Conservation (phyloP, 2,888 invertebrate species). For the Nomada fabriciana region DNA sequence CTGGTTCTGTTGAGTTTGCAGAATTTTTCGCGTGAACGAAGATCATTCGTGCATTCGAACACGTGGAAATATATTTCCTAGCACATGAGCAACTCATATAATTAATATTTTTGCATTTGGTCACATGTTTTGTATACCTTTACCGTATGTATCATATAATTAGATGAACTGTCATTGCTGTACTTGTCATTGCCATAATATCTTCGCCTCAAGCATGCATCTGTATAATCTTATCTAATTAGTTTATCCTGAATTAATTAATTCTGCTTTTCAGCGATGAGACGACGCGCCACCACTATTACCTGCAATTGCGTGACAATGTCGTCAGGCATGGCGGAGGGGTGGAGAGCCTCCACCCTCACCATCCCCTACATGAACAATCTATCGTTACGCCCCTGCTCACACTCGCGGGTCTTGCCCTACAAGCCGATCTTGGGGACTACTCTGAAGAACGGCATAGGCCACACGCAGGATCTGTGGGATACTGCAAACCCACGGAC, state of each 20-base stretch:
- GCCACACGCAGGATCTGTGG: conserved; percentile 80
- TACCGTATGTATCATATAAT: too few species aligned
- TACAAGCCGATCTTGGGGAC: conserved; percentile 97
- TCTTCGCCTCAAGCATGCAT: background rate
- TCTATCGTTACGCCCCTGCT: conserved; percentile 90
- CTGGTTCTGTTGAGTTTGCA: too few species aligned
- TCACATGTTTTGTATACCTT: too few species aligned
- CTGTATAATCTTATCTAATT: background rate
- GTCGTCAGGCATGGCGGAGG: conserved; percentile 86
- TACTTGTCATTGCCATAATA: background rate
- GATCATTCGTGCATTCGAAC: too few species aligned
- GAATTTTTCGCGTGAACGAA: too few species aligned
- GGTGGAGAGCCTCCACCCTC: conserved; percentile 82
- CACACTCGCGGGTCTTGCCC: conserved; percentile 93
- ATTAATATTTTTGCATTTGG: too few species aligned
- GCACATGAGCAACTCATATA: too few species aligned
- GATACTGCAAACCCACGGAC: conserved; percentile 93
- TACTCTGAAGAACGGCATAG: conserved; percentile 86
- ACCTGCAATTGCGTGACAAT: conserved; percentile 97
- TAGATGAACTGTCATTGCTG: too few species aligned
- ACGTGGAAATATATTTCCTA: too few species aligned
- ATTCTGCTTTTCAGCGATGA: conserved; percentile 89
- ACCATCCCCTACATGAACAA: conserved; percentile 86
- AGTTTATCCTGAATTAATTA: too few species aligned
- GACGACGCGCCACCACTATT: conserved; percentile 96